Base-by-base conservation (phyloP, 2,113 vertebrate species). In the Nycticebus coucang region DNA sequence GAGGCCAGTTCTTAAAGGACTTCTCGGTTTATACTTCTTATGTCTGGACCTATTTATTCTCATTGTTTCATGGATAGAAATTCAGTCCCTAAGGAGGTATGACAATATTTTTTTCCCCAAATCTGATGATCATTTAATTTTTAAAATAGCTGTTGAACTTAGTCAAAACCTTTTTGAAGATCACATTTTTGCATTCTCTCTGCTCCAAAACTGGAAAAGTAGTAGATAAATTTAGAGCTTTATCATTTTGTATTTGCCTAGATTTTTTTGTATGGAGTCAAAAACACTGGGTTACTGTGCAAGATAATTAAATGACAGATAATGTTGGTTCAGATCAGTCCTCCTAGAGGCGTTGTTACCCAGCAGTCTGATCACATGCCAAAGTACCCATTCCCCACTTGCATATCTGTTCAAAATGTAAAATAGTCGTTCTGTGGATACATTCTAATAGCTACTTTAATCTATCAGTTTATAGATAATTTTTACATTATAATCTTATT, bases 1-100 rank as follows among this genome's bases (percentile, higher is more conserved):
- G 74, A 93, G 60, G 87, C 53, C 28, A 72, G 35, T 81, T 37
- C 33, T 87, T 94, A 71, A 57, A 97, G 93, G 19, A 91, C 22
- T 93, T 95, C 26, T 89, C 62, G 55, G 83, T 82, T 94, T 89
- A 41, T 0, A 66, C 14, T 95, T 89, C 33, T 18, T 87, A 12
- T 75, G 37, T 88, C 5, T 57, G 72, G 22, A 28, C 3, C 14
- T 6, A 6, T 82, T 94, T 80, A 86, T 82, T 94, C 30, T 95
- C 53, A 57, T 83, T 68, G 28, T 92, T 97, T 88, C 30, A 68
- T 28, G 4, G 14, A 15, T 79, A 85, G 87, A 91, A 88, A 77
- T 45, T 82, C 22, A 78, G 18, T 85, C 19, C 4, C 2, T 71
- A 87, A 24, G 30, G 55, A 72, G 72, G 45, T 4, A 55, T 77